A percentile compares a stretch with the other conserved stretches of the same genome.
Conservation (phyloP, 2,113 vertebrate genomes). For the Eptesicus fuscus region DNA sequence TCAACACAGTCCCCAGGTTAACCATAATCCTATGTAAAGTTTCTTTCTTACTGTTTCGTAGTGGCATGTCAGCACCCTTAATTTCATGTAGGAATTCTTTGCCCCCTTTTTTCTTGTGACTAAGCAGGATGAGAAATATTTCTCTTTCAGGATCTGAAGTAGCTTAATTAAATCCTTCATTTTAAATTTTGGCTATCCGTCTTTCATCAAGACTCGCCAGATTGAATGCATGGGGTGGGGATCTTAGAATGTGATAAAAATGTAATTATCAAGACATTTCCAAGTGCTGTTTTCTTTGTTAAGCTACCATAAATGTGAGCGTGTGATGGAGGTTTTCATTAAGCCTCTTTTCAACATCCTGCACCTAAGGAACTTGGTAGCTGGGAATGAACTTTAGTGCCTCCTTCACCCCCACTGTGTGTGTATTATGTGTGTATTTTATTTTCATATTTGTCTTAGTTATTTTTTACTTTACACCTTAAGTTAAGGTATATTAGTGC, state of each 20-base stretch:
- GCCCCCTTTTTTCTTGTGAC: neutral
- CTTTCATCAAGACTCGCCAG: constrained; percentile 8
- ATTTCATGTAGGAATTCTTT: constrained; percentile 29
- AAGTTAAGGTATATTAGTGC: constrained; percentile 2
- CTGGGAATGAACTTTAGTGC: neutral
- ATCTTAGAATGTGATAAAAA: constrained; percentile 38
- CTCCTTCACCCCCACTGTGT: accelerated
- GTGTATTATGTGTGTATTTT: neutral
- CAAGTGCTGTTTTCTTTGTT: constrained; percentile 19
- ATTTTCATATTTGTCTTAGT: constrained; percentile 14
- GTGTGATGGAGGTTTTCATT: neutral
- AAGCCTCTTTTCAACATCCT: neutral
- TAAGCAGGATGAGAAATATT: constrained; percentile 47
- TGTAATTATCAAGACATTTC: constrained; percentile 29
- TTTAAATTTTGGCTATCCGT: constrained; percentile 36
- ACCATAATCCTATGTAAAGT: constrained; percentile 37
- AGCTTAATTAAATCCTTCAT: constrained; percentile 59
- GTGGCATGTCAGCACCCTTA: constrained; percentile 49
- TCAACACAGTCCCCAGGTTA: constrained; percentile 41
- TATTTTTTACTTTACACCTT: neutral
- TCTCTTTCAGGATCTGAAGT: constrained; percentile 33
- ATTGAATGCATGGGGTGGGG: neutral
- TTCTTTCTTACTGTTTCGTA: constrained; percentile 15
- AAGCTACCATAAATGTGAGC: neutral
- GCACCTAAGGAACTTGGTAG: neutral